These are phyloP conservation scores for Camponotus floridanus DNA, from an alignment of 1,140 invertebrate species.

Conservation along the genomic window DNA sequence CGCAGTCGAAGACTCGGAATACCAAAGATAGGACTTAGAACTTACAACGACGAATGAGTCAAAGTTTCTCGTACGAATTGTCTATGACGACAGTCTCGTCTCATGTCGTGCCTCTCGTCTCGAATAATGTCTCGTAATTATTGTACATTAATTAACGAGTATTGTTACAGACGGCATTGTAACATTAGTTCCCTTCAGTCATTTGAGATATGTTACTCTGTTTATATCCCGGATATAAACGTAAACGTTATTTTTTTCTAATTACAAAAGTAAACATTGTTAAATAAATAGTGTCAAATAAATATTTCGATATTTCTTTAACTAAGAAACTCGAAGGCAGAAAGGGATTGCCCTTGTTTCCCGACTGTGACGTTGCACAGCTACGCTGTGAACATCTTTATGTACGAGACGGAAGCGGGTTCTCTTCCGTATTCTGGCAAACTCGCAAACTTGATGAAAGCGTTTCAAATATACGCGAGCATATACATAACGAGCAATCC, in stretches of 20 bases:
- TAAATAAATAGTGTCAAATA: background rate
- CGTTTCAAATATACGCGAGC: conserved; percentile 23
- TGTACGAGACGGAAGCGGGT: conserved; percentile 40
- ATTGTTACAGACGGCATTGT: background rate
- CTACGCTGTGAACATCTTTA: conserved; percentile 4
- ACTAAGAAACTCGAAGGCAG: background rate
- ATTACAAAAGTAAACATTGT: too few relatives aligned
- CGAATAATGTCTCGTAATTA: background rate
- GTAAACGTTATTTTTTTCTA: background rate
- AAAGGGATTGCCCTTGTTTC: background rate
- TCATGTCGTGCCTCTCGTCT: background rate
- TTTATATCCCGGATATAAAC: background rate
- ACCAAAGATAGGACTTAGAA: background rate
- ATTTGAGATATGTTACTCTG: background rate
- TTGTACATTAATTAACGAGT: background rate
- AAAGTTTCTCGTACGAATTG: background rate
- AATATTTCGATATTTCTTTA: background rate
- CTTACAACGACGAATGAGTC: background rate
- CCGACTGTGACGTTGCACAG: background rate
- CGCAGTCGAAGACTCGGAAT: background rate
- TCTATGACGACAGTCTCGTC: background rate
- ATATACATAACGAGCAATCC: background rate
- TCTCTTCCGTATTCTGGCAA: conserved; percentile 34
- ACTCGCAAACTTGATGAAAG: conserved; percentile 30
- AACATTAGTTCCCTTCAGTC: background rate